Base-by-base conservation (phyloP, 2,888 invertebrate species). In the Leptopilina myrica region DNA sequence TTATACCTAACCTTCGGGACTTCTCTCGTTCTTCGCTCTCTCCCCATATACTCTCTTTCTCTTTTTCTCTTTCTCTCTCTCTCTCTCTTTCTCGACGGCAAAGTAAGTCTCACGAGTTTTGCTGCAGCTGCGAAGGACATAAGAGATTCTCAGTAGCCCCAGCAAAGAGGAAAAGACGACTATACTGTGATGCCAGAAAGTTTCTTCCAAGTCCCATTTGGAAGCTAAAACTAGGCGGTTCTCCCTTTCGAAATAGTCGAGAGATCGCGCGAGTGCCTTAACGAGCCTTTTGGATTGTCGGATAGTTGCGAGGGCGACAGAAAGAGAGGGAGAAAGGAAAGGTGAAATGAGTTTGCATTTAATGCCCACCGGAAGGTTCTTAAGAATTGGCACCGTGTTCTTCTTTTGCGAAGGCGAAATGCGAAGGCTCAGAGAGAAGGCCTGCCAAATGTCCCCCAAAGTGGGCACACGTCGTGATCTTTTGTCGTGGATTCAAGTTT, bases 201-300 rank as follows among this genome's bases (percentile, higher is more conserved):
- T 90, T 90, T 87, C 83, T 76, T 77, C 86, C 78, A 90, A 90
- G 89, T 89, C 88, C 88, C 89, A 89, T 90, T 90, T 87, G 84
- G 84, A 85, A 84, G 87, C 86, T 87, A 76, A 84, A 84, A 84
- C 84, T 82, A 80, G 83, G 67, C 79, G 73, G 79, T 78, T 80
- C 69, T 78, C 69, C 77, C 80, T 75, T 76, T 43, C 40, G 78
- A 78, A 79, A 79, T 81, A 79, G 80, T 77, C 77, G 69, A 53
- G 69, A 62, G 76, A 82, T 80, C 79, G 76, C 80, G 77, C 76
- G 78, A 62, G 76, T 33, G 66, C 75, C n/a, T 14, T 59, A 69
- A 69, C 62, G 67, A 59, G 79, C 33, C 59, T 49, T 64, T 33
- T 77, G 73, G 69, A 76, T 79, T 76, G 78, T 79, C 76, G 77